Evolutionary conservation across 2,888 invertebrate genomes (phyloP).

Genomic region (Phorcus lineatus): DNA sequence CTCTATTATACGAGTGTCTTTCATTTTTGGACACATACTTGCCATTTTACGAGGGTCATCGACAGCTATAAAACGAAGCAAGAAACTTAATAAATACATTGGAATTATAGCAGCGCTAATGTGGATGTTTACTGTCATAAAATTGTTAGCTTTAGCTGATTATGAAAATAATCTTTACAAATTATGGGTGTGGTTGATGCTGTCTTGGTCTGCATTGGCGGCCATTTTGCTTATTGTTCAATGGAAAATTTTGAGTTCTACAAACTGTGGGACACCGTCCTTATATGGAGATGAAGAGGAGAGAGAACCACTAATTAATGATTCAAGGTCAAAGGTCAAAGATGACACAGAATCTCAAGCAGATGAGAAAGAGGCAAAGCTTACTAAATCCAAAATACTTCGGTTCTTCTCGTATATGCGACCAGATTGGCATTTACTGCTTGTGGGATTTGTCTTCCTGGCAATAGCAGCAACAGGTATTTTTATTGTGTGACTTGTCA

Average conservation of each 20-base stretch:
- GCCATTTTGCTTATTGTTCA: constrained; percentile 44
- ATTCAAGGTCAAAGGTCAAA: not conserved
- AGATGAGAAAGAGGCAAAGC: constrained; percentile 28
- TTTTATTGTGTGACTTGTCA: not conserved
- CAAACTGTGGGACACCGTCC: constrained; percentile 18
- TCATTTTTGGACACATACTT: constrained; percentile 47
- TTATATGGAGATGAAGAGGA: constrained; percentile 37
- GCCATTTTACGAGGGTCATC: constrained; percentile 43
- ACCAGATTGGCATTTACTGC: constrained; percentile 53
- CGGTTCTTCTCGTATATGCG: constrained; percentile 56
- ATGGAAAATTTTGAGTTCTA: constrained; percentile 43
- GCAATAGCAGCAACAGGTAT: constrained; percentile 55
- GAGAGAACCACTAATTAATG: constrained; percentile 36
- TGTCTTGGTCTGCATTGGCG: constrained; percentile 49
- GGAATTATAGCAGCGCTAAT: constrained; percentile 33
- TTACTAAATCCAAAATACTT: constrained; percentile 43
- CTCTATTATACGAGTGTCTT: constrained; percentile 43
- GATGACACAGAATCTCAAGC: constrained; percentile 34
- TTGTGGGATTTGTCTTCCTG: constrained; percentile 52
- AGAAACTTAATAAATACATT: constrained; percentile 29
- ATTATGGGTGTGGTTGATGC: constrained; percentile 56
- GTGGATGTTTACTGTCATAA: constrained; percentile 53
- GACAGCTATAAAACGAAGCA: constrained; percentile 41
- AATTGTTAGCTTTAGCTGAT: constrained; percentile 57
- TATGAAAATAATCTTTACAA: constrained; percentile 35